A percentile compares a stretch with the other conserved stretches of the same genome.
Conservation (phyloP, 1,140 invertebrate genomes). For the Hestina assimilis region DNA sequence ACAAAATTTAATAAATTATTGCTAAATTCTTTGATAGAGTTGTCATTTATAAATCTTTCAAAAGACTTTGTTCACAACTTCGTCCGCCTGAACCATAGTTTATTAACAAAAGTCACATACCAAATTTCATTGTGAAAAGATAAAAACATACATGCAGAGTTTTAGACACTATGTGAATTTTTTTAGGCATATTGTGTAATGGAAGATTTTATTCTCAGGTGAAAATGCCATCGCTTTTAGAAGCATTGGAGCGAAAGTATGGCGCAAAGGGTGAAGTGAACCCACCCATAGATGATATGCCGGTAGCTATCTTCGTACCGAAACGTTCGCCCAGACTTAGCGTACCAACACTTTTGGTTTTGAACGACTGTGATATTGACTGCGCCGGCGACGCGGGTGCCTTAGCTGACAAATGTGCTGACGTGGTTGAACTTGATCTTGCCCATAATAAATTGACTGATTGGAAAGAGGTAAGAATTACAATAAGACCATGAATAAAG, state of each 20-base stretch:
- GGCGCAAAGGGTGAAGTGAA: constrained; percentile 81
- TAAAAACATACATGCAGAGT: too few species aligned
- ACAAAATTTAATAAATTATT: too few species aligned
- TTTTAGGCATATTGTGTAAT: background rate
- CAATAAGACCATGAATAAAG: background rate
- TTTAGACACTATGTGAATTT: background rate
- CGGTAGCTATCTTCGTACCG: constrained; percentile 90
- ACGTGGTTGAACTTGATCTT: constrained; percentile 93
- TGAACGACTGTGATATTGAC: constrained; percentile 94
- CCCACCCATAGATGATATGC: constrained; percentile 79
- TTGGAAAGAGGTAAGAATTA: constrained; percentile 86
- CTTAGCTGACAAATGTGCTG: constrained; percentile 88
- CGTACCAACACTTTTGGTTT: constrained; percentile 90
- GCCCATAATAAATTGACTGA: constrained; percentile 92
- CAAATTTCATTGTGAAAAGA: too few species aligned
- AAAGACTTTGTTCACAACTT: too few species aligned
- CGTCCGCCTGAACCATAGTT: too few species aligned
- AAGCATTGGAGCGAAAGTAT: constrained; percentile 92
- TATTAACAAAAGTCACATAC: too few species aligned
- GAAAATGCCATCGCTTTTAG: constrained; percentile 88
- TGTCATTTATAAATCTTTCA: too few species aligned
- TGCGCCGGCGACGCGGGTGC: constrained; percentile 89
- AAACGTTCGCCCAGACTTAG: constrained; percentile 86
- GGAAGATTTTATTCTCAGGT: constrained; percentile 33
- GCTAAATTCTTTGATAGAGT: too few species aligned